Conservation (phyloP, 2,888 invertebrate species). For the Chaetogeoica ovagalla region DNA sequence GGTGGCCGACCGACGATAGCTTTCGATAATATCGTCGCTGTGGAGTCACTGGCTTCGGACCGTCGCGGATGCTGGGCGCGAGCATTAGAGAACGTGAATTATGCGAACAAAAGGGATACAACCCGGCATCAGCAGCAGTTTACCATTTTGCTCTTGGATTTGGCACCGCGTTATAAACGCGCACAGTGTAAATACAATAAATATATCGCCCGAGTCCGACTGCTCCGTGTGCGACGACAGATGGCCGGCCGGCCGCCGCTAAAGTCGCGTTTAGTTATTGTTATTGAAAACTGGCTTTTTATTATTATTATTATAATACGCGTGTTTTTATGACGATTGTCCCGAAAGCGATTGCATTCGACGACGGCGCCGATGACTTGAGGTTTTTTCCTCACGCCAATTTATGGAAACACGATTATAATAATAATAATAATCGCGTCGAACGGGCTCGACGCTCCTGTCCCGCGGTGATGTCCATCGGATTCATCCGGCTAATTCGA, state of each 20-base stretch:
- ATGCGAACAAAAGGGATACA: slow-evolving; percentile 34
- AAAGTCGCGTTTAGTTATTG: slow-evolving; percentile 42
- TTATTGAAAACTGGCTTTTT: slow-evolving; percentile 42
- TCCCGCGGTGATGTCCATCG: no score
- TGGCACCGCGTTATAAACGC: no score
- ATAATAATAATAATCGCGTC: no score
- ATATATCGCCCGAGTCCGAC: no score
- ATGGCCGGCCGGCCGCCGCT: slow-evolving; percentile 26
- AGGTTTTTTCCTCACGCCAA: slow-evolving; percentile 16
- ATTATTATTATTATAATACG: not conserved
- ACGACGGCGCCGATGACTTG: slow-evolving; percentile 11
- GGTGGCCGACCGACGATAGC: slow-evolving; percentile 16
- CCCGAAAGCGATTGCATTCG: no score
- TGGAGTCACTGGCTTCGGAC: not conserved
- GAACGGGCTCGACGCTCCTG: not conserved
- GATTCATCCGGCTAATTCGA: no score
- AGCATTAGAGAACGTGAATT: slow-evolving; percentile 33
- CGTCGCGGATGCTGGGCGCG: no score
- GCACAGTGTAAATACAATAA: not conserved
- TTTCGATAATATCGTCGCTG: slow-evolving; percentile 22
- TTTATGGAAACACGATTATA: no score
- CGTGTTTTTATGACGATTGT: slow-evolving; percentile 35
- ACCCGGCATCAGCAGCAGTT: no score
- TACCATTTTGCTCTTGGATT: no score
- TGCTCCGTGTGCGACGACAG: slow-evolving; percentile 30